These are phyloP conservation scores for Philaethria dido DNA, from an alignment of 2,888 invertebrate species.

Conservation along the genomic window DNA sequence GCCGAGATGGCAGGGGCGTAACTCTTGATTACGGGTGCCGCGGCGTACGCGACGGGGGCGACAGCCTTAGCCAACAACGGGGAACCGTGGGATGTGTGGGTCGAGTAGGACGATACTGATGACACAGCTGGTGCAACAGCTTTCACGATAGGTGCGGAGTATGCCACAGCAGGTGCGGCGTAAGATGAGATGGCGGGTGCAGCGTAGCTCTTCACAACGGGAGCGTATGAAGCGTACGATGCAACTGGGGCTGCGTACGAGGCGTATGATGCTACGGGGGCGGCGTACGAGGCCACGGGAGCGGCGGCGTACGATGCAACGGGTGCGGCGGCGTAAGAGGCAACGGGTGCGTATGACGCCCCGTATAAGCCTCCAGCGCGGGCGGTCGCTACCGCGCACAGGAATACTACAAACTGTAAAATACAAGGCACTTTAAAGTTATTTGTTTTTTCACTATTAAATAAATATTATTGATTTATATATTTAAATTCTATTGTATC, in stretches of 20 bases:
- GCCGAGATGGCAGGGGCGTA: conserved; percentile 68
- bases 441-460: background rate
- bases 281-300: conserved; percentile 48
- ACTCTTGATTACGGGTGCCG: conserved; percentile 67
- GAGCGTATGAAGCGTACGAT: conserved; percentile 55
- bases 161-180: conserved; percentile 60
- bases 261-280: conserved; percentile 50
- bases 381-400: conserved; percentile 84
- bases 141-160: conserved; percentile 66
- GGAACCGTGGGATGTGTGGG: conserved; percentile 54
- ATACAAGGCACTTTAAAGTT: conserved; percentile 31
- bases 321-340: conserved; percentile 35
- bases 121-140: conserved; percentile 53
- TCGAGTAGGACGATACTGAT: conserved; percentile 53
- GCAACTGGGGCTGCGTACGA: conserved; percentile 49
- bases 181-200: conserved; percentile 49
- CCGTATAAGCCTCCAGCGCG: conserved; percentile 82
- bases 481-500: too few relatives aligned
- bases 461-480: background rate
- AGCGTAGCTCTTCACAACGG: conserved; percentile 52
- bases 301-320: conserved; percentile 55
- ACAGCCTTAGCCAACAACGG: conserved; percentile 54
- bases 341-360: conserved; percentile 54
- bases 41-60: conserved; percentile 71
- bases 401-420: conserved; percentile 81